Percentiles rank a stretch among this genome's conserved stretches.
phyloP scores from a whole-genome alignment of 2,888 invertebrate species.

The Agonopterix alstromeriana region DNA sequence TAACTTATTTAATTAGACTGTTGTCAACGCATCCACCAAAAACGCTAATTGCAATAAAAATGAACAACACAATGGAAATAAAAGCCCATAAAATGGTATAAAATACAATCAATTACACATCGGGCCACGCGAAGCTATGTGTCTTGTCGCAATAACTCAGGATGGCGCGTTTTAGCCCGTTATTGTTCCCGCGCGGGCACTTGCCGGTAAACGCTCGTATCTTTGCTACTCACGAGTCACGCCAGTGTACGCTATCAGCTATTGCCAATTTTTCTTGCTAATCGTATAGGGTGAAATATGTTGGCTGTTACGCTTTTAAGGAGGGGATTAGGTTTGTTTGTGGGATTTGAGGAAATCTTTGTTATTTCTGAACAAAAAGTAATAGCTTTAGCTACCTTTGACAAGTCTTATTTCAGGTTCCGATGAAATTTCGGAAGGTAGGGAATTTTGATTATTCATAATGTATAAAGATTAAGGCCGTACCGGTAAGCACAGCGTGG shows the following conservation, averaged over 20 bases:
- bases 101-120: conserved; percentile 33
- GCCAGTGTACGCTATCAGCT: conserved; percentile 8
- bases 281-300: conserved; percentile 8
- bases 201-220: conserved; percentile 42
- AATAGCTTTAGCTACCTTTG: too few species aligned
- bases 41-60: too few species aligned
- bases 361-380: too few species aligned
- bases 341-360: too few species aligned
- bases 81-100: neutral
- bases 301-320: neutral
- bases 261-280: conserved; percentile 30
- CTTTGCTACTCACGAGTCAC: conserved; percentile 23
- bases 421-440: too few species aligned
- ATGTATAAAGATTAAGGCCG: too few species aligned
- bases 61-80: neutral
- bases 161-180: conserved; percentile 28
- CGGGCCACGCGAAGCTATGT: conserved; percentile 26
- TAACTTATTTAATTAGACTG: too few species aligned
- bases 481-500: too few species aligned
- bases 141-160: conserved; percentile 23
- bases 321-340: too few species aligned
- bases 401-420: too few species aligned
- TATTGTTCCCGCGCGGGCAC: conserved; percentile 54
- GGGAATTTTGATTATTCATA: too few species aligned
- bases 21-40: too few species aligned